phyloP scores from a whole-genome alignment of 2,113 vertebrate species.

The Pipa parva region DNA sequence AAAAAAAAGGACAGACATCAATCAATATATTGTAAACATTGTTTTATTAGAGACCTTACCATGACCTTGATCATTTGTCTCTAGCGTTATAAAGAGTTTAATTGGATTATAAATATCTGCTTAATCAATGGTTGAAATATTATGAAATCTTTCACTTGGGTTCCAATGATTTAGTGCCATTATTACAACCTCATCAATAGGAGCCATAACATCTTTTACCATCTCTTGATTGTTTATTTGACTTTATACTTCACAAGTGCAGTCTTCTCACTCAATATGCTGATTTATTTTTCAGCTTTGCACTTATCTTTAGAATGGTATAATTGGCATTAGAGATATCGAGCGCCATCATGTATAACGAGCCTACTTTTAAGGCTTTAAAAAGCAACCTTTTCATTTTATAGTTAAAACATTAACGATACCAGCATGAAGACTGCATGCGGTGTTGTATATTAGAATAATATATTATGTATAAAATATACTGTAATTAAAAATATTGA shows the following conservation, averaged over 20 bases:
- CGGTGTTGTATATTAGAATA: constrained; percentile 8
- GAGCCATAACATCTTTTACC: constrained; percentile 20
- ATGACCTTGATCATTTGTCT: constrained; percentile 34
- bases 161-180: constrained; percentile 30
- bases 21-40: constrained; percentile 42
- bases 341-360: no score
- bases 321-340: no score
- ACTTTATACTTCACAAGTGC: constrained; percentile 14
- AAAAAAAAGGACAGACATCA: constrained; percentile 27
- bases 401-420: not conserved
- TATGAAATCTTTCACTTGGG: constrained; percentile 30
- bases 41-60: constrained; percentile 26
- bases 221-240: constrained; percentile 21
- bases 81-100: constrained; percentile 23
- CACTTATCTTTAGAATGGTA: not conserved
- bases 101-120: constrained; percentile 35
- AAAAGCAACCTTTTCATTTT: not conserved
- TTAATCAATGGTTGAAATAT: constrained; percentile 37
- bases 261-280: not conserved
- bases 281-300: constrained; percentile 11
- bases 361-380: not conserved
- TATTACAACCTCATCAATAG: constrained; percentile 26
- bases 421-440: not conserved
- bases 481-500: not conserved
- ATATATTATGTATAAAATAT: constrained; percentile 16